Base-by-base conservation (phyloP, 2,797 vertebrate species). In the Gouania willdenowi region DNA sequence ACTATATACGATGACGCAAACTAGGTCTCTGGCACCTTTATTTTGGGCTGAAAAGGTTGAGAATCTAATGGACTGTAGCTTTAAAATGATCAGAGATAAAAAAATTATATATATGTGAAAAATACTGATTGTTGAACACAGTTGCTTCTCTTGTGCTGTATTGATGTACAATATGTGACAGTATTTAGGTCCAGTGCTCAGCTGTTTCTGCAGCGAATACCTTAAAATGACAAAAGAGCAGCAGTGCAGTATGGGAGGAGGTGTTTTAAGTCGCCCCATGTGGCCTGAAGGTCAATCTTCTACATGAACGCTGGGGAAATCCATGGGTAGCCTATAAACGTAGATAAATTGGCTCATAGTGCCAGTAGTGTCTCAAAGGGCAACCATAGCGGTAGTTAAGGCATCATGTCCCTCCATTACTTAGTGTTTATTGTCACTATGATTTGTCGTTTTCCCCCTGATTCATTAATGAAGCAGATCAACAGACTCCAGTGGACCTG, bases 191-290 rank as follows among this genome's bases (percentile, higher is more conserved):
- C 43, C 44, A 9, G 9, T 29, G 26, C 61, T 77, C 61, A 43
- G 54, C 53, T 74, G 64, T 53, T 19, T 40, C 48, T 37, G 26
- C 15, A 22, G 35, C 77, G 38, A 52, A 71, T 83, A 66, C 29
- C 37, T 77, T 59, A 66, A 64, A 83, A 85, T 84, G 75, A 87
- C 83, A 89, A 89, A 81, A 67, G 78, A 66, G 66, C 40, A 8
- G 56, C 53, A 52, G 47, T 48, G 72, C 30, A 15, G 41, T 49
- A 54, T 41, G 42, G 44, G 33, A 18, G 53, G 56, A 55, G 69
- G 44, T 49, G 65, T 43, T 67, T 66, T 37, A 79, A 74, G 40
- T 58, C 52, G n/a, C 73, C 66, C 67, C 71, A 60, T 41, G 66
- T 82, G 79, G 67, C 77, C 65, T 12, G 8, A 46, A 64, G 61